phyloP scores from a whole-genome alignment of 2,113 vertebrate species.

The Grammomys surdaster region DNA sequence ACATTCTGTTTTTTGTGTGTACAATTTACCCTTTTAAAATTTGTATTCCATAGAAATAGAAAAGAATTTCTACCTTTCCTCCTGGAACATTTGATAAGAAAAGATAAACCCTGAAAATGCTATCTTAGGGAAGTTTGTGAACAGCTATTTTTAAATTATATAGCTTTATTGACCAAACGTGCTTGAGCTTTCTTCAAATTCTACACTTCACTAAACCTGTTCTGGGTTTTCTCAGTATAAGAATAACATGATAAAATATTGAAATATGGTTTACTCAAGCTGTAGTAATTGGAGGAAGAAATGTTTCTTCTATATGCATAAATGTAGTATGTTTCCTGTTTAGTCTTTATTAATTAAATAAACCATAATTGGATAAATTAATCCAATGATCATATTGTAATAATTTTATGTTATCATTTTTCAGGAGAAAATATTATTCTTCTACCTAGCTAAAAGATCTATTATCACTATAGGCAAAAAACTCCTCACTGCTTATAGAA shows the following conservation, averaged over 20 bases:
- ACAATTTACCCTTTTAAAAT: constrained; percentile 11
- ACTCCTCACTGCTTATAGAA: neutral
- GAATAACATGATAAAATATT: neutral
- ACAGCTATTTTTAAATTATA: constrained; percentile 6
- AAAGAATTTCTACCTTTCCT: constrained; percentile 48
- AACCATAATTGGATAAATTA: neutral
- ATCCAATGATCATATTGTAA: neutral
- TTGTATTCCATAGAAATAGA: constrained; percentile 22
- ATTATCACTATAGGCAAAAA: neutral
- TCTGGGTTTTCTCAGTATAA: neutral
- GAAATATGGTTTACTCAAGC: neutral
- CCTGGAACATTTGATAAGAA: neutral
- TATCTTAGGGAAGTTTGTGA: neutral
- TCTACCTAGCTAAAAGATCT: neutral
- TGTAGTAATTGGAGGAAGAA: neutral
- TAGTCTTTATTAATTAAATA: neutral
- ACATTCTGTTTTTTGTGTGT: neutral
- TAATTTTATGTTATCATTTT: neutral
- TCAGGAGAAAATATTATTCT: neutral
- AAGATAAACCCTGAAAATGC: constrained; percentile 4
- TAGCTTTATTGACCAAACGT: neutral
- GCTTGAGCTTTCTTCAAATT: neutral
- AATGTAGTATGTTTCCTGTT: neutral
- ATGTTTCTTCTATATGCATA: neutral
- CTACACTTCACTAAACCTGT: neutral